Base-by-base conservation (phyloP, 2,113 vertebrate genomes). In the Rhombomys opimus region DNA sequence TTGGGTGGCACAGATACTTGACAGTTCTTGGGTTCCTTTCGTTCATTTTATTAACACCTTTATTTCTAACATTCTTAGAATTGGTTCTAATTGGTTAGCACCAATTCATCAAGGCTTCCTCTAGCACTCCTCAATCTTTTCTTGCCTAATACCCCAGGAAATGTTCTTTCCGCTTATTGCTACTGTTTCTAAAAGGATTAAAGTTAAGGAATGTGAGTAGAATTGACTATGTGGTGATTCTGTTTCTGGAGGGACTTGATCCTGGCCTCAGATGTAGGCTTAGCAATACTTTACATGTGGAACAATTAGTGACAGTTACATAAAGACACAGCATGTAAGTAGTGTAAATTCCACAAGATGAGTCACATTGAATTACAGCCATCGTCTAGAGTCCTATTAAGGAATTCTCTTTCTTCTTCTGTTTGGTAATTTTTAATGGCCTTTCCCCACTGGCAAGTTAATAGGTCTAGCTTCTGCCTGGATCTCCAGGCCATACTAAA, bases 351-450 rank as follows among this genome's bases (percentile, higher is more conserved):
- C 75, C 35, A 54, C 82, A 73, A 65, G 54, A 38, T 75, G 61
- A 93, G 9, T 87, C 87, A 70, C 20, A 63, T 2, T 65, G 81
- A 94, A 57, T 72, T 46, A 91, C 12, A 85, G 91, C 27, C 23
- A 59, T 32, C 7, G 61, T 5, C 57, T 14, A 93, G 86, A 52
- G 46, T 20, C 61, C 70, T 93, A 54, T 63, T 65, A 46, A 5
- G 14, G 11, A 81, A 57, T 89, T 67, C 13, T 91, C 41, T 35
- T 75, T 95, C 50, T 72, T 72, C 17, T 90, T 72, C 80, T 87
- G 30, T n/a, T 85, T 68, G 65, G 17, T 90, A 61, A 91, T 61
- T 93, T 90, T 86, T 76, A 82, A 78, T 38, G 65, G 77, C 61
- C 5, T 35, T 86, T 73, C 94, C 89, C 41, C 76, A 57, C 18